Evolutionary conservation across 2,113 vertebrate species (phyloP).

Genomic region (Ardeotis arabs): DNA sequence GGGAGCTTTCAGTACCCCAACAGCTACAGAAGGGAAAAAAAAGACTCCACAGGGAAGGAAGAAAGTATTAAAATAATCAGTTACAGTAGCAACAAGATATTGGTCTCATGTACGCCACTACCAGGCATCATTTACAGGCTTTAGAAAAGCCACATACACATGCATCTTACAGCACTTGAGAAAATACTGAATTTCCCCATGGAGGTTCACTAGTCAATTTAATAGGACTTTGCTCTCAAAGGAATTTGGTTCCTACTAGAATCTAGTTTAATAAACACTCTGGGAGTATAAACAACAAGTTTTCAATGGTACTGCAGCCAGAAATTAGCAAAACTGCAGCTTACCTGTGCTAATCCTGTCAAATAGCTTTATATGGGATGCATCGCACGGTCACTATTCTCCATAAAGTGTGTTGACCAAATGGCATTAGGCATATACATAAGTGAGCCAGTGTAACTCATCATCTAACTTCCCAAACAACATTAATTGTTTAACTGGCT

Average conservation of each 20-base stretch:
- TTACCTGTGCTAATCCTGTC: background rate
- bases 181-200: background rate
- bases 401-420: background rate
- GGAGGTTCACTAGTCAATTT: background rate
- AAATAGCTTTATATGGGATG: background rate
- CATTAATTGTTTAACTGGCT: background rate
- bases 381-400: background rate
- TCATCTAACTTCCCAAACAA: background rate
- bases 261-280: background rate
- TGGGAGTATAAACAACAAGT: background rate
- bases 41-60: background rate
- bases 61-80: conserved; percentile 13
- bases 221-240: background rate
- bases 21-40: background rate
- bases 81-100: background rate
- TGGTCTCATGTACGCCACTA: background rate
- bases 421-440: background rate
- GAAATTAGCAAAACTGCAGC: background rate
- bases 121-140: background rate
- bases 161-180: background rate
- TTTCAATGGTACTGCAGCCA: background rate
- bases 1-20: background rate
- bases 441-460: background rate
- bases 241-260: background rate
- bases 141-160: background rate